Conservation (phyloP, 1,140 invertebrate species). For the Holcopasites calliopsidis region DNA sequence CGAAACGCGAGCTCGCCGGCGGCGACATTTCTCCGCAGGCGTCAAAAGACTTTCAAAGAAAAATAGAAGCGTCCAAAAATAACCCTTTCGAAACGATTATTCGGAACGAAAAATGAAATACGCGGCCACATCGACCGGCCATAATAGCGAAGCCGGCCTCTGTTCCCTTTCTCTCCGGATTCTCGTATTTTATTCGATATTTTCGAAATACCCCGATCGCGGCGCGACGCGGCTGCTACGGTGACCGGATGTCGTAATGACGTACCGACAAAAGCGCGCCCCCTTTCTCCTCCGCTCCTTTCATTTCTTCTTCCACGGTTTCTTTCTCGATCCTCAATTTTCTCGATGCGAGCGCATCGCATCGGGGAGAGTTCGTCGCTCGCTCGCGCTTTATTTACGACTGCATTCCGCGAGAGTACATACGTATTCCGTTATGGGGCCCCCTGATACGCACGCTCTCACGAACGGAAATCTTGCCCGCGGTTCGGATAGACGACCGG, state of each 20-base stretch:
- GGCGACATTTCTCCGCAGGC: background rate
- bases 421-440: constrained; percentile 13
- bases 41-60: constrained; percentile 18
- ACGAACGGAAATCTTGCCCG: background rate
- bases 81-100: constrained; percentile 41
- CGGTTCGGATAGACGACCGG: background rate
- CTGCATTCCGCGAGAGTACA: constrained; percentile 7
- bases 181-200: constrained; percentile 60
- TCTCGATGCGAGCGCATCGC: constrained; percentile 21
- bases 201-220: constrained; percentile 58
- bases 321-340: constrained; percentile 34
- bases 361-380: constrained; percentile 18
- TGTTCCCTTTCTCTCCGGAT: constrained; percentile 8
- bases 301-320: constrained; percentile 17
- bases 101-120: constrained; percentile 40
- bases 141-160: constrained; percentile 21
- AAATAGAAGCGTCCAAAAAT: constrained; percentile 44
- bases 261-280: constrained; percentile 58
- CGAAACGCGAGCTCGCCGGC: background rate
- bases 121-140: constrained; percentile 10
- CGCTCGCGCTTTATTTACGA: constrained; percentile 20
- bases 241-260: constrained; percentile 63
- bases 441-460: background rate
- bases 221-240: constrained; percentile 40
- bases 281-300: constrained; percentile 19